These are phyloP conservation scores for Embidobia sp. DNA, from an alignment of 2,888 invertebrate genomes.

Conservation along the genomic window DNA sequence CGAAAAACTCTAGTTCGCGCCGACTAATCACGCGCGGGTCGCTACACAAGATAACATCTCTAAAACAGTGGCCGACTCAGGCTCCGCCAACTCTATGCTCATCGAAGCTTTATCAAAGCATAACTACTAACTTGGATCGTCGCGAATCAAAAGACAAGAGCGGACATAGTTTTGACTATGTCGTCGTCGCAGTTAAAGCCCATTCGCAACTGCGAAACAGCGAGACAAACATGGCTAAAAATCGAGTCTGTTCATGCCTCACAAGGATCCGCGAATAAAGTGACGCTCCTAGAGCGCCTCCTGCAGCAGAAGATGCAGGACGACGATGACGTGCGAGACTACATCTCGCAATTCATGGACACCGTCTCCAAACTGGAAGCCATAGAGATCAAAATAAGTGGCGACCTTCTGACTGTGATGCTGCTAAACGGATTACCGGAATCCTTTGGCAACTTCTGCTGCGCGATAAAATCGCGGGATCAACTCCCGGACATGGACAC, in stretches of 20 bases:
- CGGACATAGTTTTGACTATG: too few species aligned
- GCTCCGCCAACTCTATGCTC: too few species aligned
- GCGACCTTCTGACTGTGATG: conserved; percentile 9
- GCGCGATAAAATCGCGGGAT: conserved; percentile 54
- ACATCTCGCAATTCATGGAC: conserved; percentile 23
- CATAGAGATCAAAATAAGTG: conserved; percentile 32
- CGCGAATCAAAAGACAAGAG: too few species aligned
- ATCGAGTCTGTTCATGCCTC: conserved; percentile 19
- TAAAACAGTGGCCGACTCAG: too few species aligned
- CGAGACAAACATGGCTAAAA: conserved; percentile 14
- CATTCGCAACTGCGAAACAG: too few species aligned
- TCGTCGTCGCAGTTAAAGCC: too few species aligned
- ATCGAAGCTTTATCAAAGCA: too few species aligned
- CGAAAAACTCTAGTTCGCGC: too few species aligned
- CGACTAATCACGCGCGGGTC: too few species aligned
- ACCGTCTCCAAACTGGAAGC: conserved; percentile 37
- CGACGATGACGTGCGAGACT: not conserved
- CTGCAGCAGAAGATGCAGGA: conserved; percentile 3
- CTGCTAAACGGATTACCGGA: conserved; percentile 10
- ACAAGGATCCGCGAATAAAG: conserved; percentile 21
- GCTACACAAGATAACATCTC: too few species aligned
- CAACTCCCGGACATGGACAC: not conserved
- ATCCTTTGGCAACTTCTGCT: conserved; percentile 25
- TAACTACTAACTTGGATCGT: too few species aligned
- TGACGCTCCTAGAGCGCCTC: conserved; percentile 8